A percentile compares a stretch with the other conserved stretches of the same genome.
phyloP scores from a whole-genome alignment of 2,113 vertebrate species.

The Pandion haliaetus region DNA sequence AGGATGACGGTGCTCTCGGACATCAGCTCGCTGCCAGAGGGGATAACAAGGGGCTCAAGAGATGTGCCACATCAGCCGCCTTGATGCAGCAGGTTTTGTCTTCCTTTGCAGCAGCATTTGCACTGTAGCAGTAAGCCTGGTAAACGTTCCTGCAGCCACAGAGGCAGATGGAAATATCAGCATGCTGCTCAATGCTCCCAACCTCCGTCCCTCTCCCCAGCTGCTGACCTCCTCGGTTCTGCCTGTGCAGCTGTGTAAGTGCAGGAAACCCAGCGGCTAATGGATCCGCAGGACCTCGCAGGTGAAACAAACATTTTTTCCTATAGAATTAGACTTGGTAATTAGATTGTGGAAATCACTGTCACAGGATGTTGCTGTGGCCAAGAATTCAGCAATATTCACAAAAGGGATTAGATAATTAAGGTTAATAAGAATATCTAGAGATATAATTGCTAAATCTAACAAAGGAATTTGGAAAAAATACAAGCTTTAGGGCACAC shows the following conservation, averaged over 20 bases:
- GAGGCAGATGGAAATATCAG: neutral
- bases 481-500: neutral
- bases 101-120: neutral
- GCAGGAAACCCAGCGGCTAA: neutral
- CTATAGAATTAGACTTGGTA: neutral
- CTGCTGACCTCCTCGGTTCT: neutral
- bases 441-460: neutral
- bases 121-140: neutral
- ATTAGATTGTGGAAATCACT: neutral
- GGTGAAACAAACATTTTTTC: neutral
- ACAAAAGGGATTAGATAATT: slow-evolving; percentile 15
- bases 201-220: neutral
- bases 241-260: neutral
- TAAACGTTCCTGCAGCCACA: neutral
- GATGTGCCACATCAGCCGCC: neutral
- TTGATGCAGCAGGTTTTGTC: neutral
- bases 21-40: neutral
- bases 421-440: slow-evolving; percentile 12
- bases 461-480: neutral
- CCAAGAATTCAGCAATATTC: neutral
- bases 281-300: neutral
- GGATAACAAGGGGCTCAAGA: neutral
- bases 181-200: neutral
- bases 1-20: neutral
- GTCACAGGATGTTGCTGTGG: neutral